Evolutionary conservation across 2,797 vertebrate genomes (phyloP), one percentile per base, ranked within the genome.

Genomic region (Sebastes steindachneri): DNA sequence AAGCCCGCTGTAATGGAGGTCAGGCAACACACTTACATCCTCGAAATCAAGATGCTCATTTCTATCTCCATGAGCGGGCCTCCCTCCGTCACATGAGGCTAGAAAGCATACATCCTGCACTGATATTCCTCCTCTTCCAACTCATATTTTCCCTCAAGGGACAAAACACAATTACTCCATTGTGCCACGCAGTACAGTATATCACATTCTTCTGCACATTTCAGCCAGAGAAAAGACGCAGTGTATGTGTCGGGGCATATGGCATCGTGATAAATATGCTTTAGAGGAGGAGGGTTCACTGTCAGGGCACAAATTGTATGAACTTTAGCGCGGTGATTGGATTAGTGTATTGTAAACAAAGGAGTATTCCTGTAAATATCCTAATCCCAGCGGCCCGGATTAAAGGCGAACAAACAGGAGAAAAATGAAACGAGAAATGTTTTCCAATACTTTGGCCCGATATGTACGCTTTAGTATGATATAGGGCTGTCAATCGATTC

Each of bases 181-280:
- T 93, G 90, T 93, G 84, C 80, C 83, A 60, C 67, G 73, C 54
- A 79, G 75, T 75, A 86, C 90, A 76, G 77, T 93, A 91, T 88
- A 91, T 93, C 84, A 89, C 89, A 92, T 93, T 91, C 86, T 92
- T 91, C 86, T 92, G 85, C 82, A 91, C 86, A 92, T 94, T 93
- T 92, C 80, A 89, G 62, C 29, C 3, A 33, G 77, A 89, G 83
- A 86, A 89, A 80, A 78, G 82, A 86, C 55, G 69, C 76, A 75
- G 75, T 83, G 89, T 90, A 45, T 90, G 73, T 88, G 82, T 85
- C 63, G 79, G 74, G 83, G 72, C 82, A 69, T 83, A 90, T 87
- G 82, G 80, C 82, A 87, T 90, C 21, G 68, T 88, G 90, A 91
- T 91, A 87, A 89, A 93, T 94, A 84, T 88, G 85, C 68, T 91